Base-by-base conservation (phyloP, 1,140 invertebrate genomes). In the Tribolium madens region DNA sequence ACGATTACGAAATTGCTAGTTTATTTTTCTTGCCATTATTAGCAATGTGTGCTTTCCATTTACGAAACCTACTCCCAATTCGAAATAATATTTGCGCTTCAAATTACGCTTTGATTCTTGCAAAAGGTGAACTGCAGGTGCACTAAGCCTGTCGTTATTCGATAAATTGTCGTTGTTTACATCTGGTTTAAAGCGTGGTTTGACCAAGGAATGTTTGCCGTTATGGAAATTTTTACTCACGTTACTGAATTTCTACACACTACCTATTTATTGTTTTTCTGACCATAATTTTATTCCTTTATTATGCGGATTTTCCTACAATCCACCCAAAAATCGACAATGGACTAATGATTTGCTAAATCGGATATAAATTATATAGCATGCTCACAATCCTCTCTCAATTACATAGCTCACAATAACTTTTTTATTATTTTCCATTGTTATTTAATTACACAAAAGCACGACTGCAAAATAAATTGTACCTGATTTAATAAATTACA, bases 71-170 rank as follows among this genome's bases (percentile, higher is more conserved):
- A 26, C 21, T 26, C 21, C 21, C 21, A 13, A 53, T 9, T 13
- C 15, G 50, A 14, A 53, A 53, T 53, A 53, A 53, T 53, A 15
- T 53, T 53, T 53, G 15, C 50, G 50, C 50, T 53, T 15, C 50
- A 53, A 13, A 53, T 53, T 53, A 53, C 14, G 50, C 15, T 9
- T 9, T 53, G 50, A 53, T 53, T 15, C 14, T 53, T 15, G 50
- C 50, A 15, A 13, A 13, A 3, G 0, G 12, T 3, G 14, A 53
- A 53, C 15, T 21, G 52, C 18, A 57, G 52, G 15, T 57, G 52
- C 52, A 26, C 17, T 57, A n/a, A 9, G 15, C 17, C 15, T 17
- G 7, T 26, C 2, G 21, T 57, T 57, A 57, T 10, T 57, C 52
- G 52, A n/a, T 26, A 26, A 18, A 57, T 57, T 18, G 0, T 18